Base-by-base conservation (phyloP, 1,140 invertebrate species). In the Sycophila sp. region DNA sequence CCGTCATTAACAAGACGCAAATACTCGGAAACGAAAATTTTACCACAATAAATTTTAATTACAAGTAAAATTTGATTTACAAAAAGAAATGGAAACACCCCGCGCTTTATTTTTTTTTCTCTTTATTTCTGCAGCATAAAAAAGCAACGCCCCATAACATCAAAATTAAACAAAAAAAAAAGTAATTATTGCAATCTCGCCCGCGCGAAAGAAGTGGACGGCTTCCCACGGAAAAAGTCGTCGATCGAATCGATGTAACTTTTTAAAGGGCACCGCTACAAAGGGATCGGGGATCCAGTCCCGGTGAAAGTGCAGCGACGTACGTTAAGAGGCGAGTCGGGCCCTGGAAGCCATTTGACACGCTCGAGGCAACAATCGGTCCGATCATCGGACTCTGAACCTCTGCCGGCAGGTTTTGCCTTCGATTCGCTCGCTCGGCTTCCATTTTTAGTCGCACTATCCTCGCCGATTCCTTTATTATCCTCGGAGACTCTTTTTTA, bases 341-440 rank as follows among this genome's bases (percentile, higher is more conserved):
- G 36, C 13, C 30, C 36, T 55, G 36, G 26, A 42, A 55, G 17
- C 53, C 17, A 67, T 67, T 67, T 58, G 53, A 56, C 38, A 56
- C 64, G 64, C 64, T 55, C 53, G 53, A 67, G 51, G 58, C 64
- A 55, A 65, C 63, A 58, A 67, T 67, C 49, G 64, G 51, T n/a
- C 51, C 28, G 51, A 67, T 67, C 53, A 58, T 67, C 51, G 51
- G n/a, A 45, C 64, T 66, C 17, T 19, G 13, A n/a, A n/a, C n/a
- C 51, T 66, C 64, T 51, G 51, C n/a, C 36, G 38, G 38, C 64
- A 67, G 28, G 28, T 56, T 45, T 67, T 28, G 38, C 64, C 45
- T 58, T 67, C 38, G 59, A 66, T 71, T 60, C 55, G n/a, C n/a
- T n/a, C n/a, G n/a, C n/a, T n/a, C n/a, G n/a, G n/a, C n/a, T n/a